Conservation (phyloP, 2,113 vertebrate species). For the Phaethon lepturus region DNA sequence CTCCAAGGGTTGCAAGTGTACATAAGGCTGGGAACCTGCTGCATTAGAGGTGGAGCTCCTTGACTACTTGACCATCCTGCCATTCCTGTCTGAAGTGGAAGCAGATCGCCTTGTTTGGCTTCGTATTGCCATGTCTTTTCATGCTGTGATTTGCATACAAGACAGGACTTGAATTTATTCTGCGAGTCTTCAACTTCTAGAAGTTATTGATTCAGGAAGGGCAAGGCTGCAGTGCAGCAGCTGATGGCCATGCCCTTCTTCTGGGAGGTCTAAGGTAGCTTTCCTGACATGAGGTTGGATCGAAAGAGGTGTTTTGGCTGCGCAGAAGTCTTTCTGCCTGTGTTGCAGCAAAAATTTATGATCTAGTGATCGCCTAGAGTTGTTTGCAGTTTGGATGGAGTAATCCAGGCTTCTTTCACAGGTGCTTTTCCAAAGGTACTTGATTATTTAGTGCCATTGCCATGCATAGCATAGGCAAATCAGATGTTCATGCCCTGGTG, state of each 20-base stretch:
- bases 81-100: not conserved
- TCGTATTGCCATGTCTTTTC: not conserved
- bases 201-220: not conserved
- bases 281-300: not conserved
- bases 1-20: not conserved
- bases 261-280: not conserved
- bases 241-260: not conserved
- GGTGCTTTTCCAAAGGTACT: not conserved
- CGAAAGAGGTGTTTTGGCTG: not conserved
- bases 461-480: rapidly evolving
- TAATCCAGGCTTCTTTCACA: not conserved
- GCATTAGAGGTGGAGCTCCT: not conserved
- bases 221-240: not conserved
- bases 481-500: not conserved
- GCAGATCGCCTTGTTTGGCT: not conserved
- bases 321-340: not conserved
- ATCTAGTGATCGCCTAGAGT: not conserved
- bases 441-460: not conserved
- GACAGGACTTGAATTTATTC: not conserved
- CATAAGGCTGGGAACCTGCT: not conserved
- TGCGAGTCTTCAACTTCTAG: not conserved
- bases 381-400: not conserved
- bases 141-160: not conserved
- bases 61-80: not conserved
- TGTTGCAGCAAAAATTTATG: not conserved